phyloP scores from a whole-genome alignment of 1,140 invertebrate species.

The Adelges cooleyi region DNA sequence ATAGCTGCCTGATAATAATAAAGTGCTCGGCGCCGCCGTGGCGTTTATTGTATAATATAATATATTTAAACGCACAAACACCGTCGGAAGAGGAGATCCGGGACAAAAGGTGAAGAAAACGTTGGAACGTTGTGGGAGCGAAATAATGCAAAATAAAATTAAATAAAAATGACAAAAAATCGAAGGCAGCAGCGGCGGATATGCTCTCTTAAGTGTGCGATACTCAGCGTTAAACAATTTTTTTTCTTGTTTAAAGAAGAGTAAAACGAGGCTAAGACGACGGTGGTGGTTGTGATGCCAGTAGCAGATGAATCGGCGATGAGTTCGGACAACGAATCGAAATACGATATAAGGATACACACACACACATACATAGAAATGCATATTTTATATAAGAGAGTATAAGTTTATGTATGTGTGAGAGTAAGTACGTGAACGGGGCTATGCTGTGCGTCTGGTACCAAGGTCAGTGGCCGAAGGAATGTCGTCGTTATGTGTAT shows the following conservation, averaged over 20 bases:
- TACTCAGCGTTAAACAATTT: too few relatives aligned
- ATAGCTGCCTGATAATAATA: too few relatives aligned
- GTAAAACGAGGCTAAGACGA: background rate
- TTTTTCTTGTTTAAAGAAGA: too few relatives aligned
- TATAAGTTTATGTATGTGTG: background rate
- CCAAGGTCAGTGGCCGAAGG: slow-evolving; percentile 30
- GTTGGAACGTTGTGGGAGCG: slow-evolving; percentile 9
- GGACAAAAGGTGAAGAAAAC: slow-evolving; percentile 13
- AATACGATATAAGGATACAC: slow-evolving; percentile 13
- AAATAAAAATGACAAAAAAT: too few relatives aligned
- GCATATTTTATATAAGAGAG: background rate
- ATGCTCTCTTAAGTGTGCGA: too few relatives aligned
- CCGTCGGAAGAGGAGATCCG: too few relatives aligned
- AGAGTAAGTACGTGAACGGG: background rate
- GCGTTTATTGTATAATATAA: too few relatives aligned
- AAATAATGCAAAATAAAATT: background rate
- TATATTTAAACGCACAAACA: too few relatives aligned
- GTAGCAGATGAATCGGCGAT: slow-evolving; percentile 23
- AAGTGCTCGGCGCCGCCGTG: too few relatives aligned
- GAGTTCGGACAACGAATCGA: slow-evolving; percentile 25
- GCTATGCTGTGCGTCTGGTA: slow-evolving; percentile 11
- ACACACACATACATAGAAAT: background rate
- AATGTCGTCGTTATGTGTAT: slow-evolving; percentile 21
- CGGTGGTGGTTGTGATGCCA: background rate
- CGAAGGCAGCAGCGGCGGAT: too few relatives aligned